Evolutionary conservation across 1,140 invertebrate genomes (phyloP).

Genomic region (Sminthurides bifidus): DNA sequence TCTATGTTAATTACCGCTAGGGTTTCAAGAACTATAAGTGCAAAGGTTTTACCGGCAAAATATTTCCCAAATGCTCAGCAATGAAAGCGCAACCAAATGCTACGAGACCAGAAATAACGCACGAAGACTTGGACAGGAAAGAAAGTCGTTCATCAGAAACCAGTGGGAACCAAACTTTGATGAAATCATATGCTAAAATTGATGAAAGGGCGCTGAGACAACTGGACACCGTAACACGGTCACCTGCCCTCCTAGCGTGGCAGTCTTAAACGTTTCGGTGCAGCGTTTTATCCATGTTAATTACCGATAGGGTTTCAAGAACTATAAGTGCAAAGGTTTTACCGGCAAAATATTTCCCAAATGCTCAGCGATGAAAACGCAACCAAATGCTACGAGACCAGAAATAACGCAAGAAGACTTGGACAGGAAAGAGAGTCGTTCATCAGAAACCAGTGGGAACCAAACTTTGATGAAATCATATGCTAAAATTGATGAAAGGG

Average conservation of each 20-base stretch:
- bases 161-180: constrained; percentile 12
- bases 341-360: constrained; percentile 12
- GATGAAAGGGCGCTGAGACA: constrained; percentile 25
- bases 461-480: constrained; percentile 20
- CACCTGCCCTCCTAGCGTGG: no score
- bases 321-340: no score
- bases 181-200: constrained; percentile 21
- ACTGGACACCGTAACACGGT: constrained; percentile 25
- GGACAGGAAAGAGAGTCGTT: constrained; percentile 9
- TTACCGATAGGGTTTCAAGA: no score
- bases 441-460: constrained; percentile 11
- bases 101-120: constrained; percentile 15
- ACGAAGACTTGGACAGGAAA: constrained; percentile 13
- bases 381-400: constrained; percentile 15
- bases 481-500: constrained; percentile 19
- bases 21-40: no score
- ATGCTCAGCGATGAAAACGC: constrained; percentile 17
- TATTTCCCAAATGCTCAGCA: constrained; percentile 10
- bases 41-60: constrained; percentile 15
- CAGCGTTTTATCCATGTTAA: no score
- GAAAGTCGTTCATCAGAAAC: constrained; percentile 7
- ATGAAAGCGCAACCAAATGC: constrained; percentile 17
- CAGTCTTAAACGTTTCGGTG: no score
- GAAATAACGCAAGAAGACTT: constrained; percentile 12
- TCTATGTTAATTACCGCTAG: no score